Evolutionary conservation across 2,113 vertebrate species (phyloP), one percentile per base, ranked within the genome.

Genomic region (Trematocara nigrifrons): DNA sequence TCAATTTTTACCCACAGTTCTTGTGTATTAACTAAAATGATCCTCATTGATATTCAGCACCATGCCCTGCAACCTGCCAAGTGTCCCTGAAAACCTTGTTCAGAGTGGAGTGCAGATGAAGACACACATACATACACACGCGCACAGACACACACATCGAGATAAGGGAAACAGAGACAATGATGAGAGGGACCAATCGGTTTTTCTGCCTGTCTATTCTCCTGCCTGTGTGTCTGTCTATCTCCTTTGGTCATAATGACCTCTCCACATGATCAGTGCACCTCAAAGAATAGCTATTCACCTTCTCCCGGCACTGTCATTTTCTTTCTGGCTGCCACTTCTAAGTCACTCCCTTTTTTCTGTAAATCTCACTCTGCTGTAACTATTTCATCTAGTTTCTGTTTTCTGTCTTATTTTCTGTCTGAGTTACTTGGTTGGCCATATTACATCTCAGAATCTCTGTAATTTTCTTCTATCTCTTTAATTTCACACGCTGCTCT

Each of bases 71-170:
- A 83, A 89, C 91, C 84, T 90, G 78, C 88, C 59, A 81, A 92
- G 89, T 89, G 93, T 91, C 86, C 91, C 88, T 94, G 87, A 89
- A 88, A 92, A 86, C 82, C 92, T 85, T 86, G 89, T 87, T 91
- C 74, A 80, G 90, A 91, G 74, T 82, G 51, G 87, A 92, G 89
- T 91, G 87, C 82, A 93, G 84, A 87, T 89, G 84, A 89, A 92
- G 88, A 89, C 76, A 89, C 59, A 91, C 45, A 87, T 47, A 47
- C 40, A 47, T 29, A 89, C 51, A 74, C 13, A 47, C 0, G 0
- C 5, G 4, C 38, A 90, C 80, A 33, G 12, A 47, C 66, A 47
- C 66, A 29, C 66, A 74, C 66, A 22, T 22, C 71, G 56, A 74
- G 85, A 90, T 87, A 89, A 89, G 80, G 64, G 85, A 87, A 88